Evolutionary conservation across 2,113 vertebrate species (phyloP).

Genomic region (Rhombomys opimus): DNA sequence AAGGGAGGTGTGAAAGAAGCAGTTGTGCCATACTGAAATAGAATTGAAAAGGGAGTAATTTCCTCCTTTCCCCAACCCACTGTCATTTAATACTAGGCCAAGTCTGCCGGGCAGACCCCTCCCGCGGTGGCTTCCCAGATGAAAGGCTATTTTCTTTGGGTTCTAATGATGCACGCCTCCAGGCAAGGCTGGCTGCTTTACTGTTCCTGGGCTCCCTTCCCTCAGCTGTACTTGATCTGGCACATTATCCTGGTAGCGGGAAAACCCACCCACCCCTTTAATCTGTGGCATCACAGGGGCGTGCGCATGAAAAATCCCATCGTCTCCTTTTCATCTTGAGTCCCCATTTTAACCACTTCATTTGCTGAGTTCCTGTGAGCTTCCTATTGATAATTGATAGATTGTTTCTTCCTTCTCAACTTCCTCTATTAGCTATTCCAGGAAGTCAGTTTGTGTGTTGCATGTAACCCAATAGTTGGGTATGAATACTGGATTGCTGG

Average conservation of each 20-base stretch:
- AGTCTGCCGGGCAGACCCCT: accelerated
- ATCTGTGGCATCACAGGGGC: neutral
- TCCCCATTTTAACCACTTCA: conserved; percentile 70
- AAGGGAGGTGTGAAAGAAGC: neutral
- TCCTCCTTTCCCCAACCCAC: neutral
- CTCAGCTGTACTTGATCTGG: neutral
- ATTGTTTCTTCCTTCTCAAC: conserved; percentile 87
- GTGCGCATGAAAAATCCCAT: neutral
- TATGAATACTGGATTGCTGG: conserved; percentile 77
- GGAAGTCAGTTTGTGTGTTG: conserved; percentile 85
- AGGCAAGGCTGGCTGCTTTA: neutral
- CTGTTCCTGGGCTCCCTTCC: neutral
- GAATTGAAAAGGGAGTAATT: neutral
- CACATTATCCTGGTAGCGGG: neutral
- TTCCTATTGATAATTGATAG: conserved; percentile 87
- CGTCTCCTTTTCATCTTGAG: conserved; percentile 63
- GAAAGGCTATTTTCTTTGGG: neutral
- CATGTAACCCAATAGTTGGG: conserved; percentile 85
- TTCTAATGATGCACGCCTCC: accelerated
- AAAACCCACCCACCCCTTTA: neutral
- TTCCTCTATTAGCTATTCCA: conserved; percentile 88
- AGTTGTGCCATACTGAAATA: neutral
- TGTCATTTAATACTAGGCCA: neutral
- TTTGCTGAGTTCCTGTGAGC: conserved; percentile 75
- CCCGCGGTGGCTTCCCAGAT: neutral